These are phyloP conservation scores for Theonella swinhoei DNA, from an alignment of 37 sponge, comb jelly and placozoan species.

Conservation along the genomic window DNA sequence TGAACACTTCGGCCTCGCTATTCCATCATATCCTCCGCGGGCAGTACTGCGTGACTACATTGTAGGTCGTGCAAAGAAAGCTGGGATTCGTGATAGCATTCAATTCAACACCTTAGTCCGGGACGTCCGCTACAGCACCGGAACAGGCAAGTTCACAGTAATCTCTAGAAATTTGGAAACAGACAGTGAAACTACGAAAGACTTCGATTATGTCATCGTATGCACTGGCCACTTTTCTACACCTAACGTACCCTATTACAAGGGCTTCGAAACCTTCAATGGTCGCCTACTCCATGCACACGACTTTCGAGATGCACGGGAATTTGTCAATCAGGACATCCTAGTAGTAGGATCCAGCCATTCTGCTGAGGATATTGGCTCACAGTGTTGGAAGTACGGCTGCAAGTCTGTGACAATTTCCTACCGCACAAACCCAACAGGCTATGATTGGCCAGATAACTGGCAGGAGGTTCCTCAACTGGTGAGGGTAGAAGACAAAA, in stretches of 20 bases:
- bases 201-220: slow-evolving; percentile 50
- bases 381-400: slow-evolving; percentile 54
- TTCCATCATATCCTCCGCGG: slow-evolving; percentile 56
- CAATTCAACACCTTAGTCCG: slow-evolving; percentile 14
- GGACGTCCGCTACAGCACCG: slow-evolving; percentile 10
- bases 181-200: neutral
- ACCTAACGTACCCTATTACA: slow-evolving; percentile 40
- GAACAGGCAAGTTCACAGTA: slow-evolving; percentile 17
- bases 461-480: slow-evolving; percentile 22
- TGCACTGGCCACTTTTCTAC: slow-evolving; percentile 57
- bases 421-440: slow-evolving; percentile 33
- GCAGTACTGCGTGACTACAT: slow-evolving; percentile 48
- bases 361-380: slow-evolving; percentile 55
- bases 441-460: slow-evolving; percentile 48
- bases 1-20: slow-evolving; percentile 53
- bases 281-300: slow-evolving; percentile 53
- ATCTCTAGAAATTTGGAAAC: slow-evolving; percentile 2
- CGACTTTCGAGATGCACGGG: slow-evolving; percentile 54
- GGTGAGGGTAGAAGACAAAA: slow-evolving; percentile 18
- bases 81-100: slow-evolving; percentile 22
- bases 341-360: slow-evolving; percentile 39
- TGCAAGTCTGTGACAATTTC: slow-evolving; percentile 28
- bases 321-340: slow-evolving; percentile 31
- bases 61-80: slow-evolving; percentile 7
- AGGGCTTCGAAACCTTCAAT: slow-evolving; percentile 40